phyloP scores from a whole-genome alignment of 2,888 invertebrate genomes.

The Rhagium mordax region DNA sequence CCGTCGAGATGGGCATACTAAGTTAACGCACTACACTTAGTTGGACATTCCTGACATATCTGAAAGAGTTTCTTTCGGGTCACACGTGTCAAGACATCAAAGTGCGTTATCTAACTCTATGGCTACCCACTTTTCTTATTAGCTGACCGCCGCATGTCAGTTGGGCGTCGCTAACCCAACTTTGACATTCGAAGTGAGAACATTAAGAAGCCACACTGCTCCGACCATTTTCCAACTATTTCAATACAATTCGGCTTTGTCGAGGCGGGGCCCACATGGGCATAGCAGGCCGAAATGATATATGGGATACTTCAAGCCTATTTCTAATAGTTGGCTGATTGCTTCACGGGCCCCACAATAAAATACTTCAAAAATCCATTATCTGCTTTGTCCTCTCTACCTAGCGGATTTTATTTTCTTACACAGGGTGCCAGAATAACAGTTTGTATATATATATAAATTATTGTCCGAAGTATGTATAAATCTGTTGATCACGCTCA shows the following conservation, averaged over 20 bases:
- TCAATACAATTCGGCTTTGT: neutral
- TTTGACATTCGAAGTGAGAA: constrained; percentile 23
- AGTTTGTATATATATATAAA: too few species aligned
- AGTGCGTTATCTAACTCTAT: constrained; percentile 19
- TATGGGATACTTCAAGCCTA: neutral
- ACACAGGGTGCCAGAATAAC: too few species aligned
- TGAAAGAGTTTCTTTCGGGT: constrained; percentile 28
- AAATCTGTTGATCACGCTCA: too few species aligned
- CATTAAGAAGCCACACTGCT: constrained; percentile 11
- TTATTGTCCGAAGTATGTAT: too few species aligned
- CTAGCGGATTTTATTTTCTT: too few species aligned
- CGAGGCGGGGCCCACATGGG: neutral
- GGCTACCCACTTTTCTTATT: constrained; percentile 12
- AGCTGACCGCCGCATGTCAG: constrained; percentile 13
- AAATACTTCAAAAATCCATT: too few species aligned
- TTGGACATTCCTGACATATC: constrained; percentile 26
- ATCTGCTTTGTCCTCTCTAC: too few species aligned
- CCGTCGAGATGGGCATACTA: constrained; percentile 21
- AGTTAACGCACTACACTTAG: constrained; percentile 23
- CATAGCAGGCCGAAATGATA: neutral
- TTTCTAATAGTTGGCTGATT: neutral
- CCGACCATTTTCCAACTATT: constrained; percentile 3
- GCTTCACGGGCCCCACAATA: neutral
- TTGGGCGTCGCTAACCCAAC: constrained; percentile 11
- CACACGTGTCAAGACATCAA: constrained; percentile 29